A percentile compares a stretch with the other conserved stretches of the same genome.
These are phyloP conservation scores for Prionace glauca DNA, from an alignment of 2,797 vertebrate genomes.

Conservation along the genomic window DNA sequence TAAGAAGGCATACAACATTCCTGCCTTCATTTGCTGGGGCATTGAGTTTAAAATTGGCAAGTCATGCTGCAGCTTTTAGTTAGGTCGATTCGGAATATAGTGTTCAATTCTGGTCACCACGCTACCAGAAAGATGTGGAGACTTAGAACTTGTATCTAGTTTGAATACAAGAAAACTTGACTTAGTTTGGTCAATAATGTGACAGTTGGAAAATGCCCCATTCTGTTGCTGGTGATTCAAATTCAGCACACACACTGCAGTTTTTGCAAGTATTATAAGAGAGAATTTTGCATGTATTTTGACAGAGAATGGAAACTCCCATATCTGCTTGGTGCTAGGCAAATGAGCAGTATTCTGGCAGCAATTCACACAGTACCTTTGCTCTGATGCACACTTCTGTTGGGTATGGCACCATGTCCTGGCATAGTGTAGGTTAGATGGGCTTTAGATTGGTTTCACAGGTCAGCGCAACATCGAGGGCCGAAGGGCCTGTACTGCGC, in stretches of 20 bases:
- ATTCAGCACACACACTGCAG: not conserved
- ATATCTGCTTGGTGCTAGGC: not conserved
- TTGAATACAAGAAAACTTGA: not conserved
- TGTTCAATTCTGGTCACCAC: no score
- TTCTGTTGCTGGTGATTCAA: not conserved
- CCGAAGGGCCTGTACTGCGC: no score
- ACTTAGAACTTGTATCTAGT: not conserved
- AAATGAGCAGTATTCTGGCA: not conserved
- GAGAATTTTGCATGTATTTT: not conserved
- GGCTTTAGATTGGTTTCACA: no score
- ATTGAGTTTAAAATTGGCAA: no score
- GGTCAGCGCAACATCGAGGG: no score
- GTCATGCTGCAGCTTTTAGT: no score
- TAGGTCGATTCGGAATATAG: no score
- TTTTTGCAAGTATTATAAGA: no score
- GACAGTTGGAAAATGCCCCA: not conserved
- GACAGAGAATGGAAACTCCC: not conserved
- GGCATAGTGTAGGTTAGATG: no score
- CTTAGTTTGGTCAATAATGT: not conserved
- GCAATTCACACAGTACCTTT: not conserved
- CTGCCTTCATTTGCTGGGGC: no score
- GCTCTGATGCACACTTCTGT: not conserved
- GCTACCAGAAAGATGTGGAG: no score
- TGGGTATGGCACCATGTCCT: not conserved
- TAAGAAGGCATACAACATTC: no score